Conservation (phyloP, 2,113 vertebrate species). For the Melanotaenia duboulayi region DNA sequence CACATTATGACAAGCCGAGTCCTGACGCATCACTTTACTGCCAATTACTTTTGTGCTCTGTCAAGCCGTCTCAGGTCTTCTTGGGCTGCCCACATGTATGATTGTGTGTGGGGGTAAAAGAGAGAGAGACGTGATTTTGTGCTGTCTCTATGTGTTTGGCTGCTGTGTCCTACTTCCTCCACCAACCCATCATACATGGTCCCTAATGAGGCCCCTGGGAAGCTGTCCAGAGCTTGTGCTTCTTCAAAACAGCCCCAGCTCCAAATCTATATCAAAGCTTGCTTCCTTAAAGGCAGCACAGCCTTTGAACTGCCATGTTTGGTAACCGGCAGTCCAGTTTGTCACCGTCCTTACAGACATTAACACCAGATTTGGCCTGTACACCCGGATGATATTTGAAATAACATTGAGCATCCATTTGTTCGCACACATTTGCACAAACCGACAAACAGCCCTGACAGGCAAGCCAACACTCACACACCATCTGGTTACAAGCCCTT, state of each 20-base stretch:
- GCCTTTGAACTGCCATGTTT: slow-evolving; percentile 53
- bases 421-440: slow-evolving; percentile 7
- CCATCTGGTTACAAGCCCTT: slow-evolving; percentile 2
- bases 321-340: slow-evolving; percentile 33
- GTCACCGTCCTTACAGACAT: slow-evolving; percentile 16
- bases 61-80: slow-evolving; percentile 21
- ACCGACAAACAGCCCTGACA: slow-evolving; percentile 16
- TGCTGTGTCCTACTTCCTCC: slow-evolving; percentile 62
- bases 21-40: slow-evolving; percentile 60
- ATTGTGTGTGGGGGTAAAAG: slow-evolving; percentile 11
- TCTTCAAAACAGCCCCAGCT: slow-evolving; percentile 52
- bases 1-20: not conserved
- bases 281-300: slow-evolving; percentile 41
- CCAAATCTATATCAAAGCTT: slow-evolving; percentile 57
- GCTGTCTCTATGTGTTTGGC: slow-evolving; percentile 36
- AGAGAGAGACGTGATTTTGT: slow-evolving; percentile 21
- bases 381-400: slow-evolving; percentile 19
- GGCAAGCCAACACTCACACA: not conserved
- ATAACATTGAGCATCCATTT: slow-evolving; percentile 22
- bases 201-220: slow-evolving; percentile 79
- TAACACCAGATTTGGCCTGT: slow-evolving; percentile 18
- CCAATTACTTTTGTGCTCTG: slow-evolving; percentile 46
- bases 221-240: slow-evolving; percentile 49
- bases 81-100: slow-evolving; percentile 24
- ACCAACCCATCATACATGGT: slow-evolving; percentile 55